Evolutionary conservation across 2,797 vertebrate genomes (phyloP).

Genomic region (Eupleurogrammus muticus): DNA sequence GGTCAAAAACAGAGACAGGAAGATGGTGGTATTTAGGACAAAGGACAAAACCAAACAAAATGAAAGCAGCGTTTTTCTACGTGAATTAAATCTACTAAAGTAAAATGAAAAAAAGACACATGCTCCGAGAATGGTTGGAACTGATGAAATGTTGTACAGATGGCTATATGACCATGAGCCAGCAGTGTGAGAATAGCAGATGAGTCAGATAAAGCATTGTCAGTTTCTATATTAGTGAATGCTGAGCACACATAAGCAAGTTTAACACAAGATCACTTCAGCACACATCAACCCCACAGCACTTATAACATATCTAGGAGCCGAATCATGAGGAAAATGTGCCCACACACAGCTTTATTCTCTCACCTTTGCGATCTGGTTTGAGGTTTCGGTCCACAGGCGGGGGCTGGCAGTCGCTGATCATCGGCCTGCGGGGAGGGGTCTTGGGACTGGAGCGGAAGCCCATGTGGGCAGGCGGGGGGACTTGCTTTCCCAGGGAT

Average conservation of each 20-base stretch:
- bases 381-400: constrained; percentile 98
- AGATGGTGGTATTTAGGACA: constrained; percentile 25
- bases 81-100: constrained; percentile 23
- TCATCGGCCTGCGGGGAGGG: constrained; percentile 92
- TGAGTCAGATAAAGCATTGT: constrained; percentile 47
- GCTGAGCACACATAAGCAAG: constrained; percentile 37
- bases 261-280: constrained; percentile 24
- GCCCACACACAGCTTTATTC: constrained; percentile 5
- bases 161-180: constrained; percentile 70
- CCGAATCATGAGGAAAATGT: background rate
- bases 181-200: constrained; percentile 54
- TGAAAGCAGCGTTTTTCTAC: constrained; percentile 3
- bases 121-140: constrained; percentile 15
- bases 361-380: constrained; percentile 98
- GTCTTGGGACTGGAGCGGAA: constrained; percentile 98
- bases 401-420: constrained; percentile 93
- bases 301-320: background rate
- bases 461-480: constrained; percentile 98
- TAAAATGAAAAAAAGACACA: constrained; percentile 22
- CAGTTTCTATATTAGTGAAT: constrained; percentile 45
- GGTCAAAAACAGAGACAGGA: constrained; percentile 23
- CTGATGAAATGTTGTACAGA: constrained; percentile 10
- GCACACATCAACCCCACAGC: constrained; percentile 36
- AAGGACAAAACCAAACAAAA: constrained; percentile 26
- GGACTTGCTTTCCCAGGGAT: constrained; percentile 97